Evolutionary conservation across 2,888 invertebrate species (phyloP).

Genomic region (Cactoblastis cactorum): DNA sequence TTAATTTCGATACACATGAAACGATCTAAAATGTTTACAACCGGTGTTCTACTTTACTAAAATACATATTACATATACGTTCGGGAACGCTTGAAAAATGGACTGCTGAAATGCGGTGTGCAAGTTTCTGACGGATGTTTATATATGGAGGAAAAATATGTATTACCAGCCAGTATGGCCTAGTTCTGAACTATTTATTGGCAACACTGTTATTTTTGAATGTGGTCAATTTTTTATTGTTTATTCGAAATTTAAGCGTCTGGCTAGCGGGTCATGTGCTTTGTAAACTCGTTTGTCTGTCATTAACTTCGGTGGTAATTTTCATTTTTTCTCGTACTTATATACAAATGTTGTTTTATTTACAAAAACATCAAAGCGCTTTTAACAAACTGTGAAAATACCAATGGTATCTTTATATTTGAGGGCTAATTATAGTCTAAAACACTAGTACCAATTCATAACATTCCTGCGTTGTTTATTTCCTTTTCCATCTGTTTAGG

Average conservation of each 20-base stretch:
- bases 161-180: constrained; percentile 31
- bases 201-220: constrained; percentile 31
- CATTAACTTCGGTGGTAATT: constrained; percentile 1
- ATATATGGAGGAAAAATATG: constrained; percentile 47
- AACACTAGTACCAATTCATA: no score
- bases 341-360: neutral
- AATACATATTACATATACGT: constrained; percentile 42
- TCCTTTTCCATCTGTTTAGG: no score
- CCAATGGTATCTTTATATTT: no score
- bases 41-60: constrained; percentile 57
- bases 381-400: neutral
- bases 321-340: constrained; percentile 10
- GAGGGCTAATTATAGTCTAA: no score
- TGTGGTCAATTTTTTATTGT: constrained; percentile 37
- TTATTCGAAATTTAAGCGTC: constrained; percentile 35
- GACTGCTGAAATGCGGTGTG: constrained; percentile 55
- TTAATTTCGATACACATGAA: constrained; percentile 36
- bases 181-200: constrained; percentile 33
- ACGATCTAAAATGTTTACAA: constrained; percentile 51
- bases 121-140: constrained; percentile 50
- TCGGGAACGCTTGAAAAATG: constrained; percentile 56
- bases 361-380: neutral
- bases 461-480: no score
- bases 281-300: neutral
- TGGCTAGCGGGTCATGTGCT: constrained; percentile 26